These are phyloP conservation scores for Andrena flavipes DNA, from an alignment of 2,888 invertebrate genomes.

Conservation along the genomic window DNA sequence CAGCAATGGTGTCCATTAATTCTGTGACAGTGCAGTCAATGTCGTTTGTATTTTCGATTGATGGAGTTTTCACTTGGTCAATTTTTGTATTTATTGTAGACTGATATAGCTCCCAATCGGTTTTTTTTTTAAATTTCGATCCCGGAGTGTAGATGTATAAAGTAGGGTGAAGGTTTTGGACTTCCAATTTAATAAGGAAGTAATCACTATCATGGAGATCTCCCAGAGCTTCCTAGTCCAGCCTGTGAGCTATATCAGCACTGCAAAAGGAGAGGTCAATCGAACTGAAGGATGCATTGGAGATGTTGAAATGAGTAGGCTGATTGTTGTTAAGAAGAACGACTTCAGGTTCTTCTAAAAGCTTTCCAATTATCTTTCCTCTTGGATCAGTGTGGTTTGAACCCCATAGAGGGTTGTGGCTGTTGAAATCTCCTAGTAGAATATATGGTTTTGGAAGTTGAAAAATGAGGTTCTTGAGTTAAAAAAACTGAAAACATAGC, in stretches of 20 bases:
- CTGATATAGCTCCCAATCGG: constrained; percentile 52
- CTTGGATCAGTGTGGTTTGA: constrained; percentile 42
- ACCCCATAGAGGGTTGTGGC: constrained; percentile 58
- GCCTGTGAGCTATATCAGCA: constrained; percentile 23
- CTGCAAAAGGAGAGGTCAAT: constrained; percentile 61
- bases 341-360: constrained; percentile 48
- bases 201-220: constrained; percentile 59
- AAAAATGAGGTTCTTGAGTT: background rate
- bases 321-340: constrained; percentile 36
- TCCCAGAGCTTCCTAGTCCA: constrained; percentile 34
- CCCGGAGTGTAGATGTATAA: background rate
- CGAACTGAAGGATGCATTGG: constrained; percentile 42
- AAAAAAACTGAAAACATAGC: background rate
- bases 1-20: constrained; percentile 23
- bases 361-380: constrained; percentile 58
- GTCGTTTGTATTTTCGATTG: background rate
- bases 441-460: constrained; percentile 68
- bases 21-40: background rate
- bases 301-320: constrained; percentile 60
- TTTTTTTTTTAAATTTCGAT: constrained; percentile 59
- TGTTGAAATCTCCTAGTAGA: constrained; percentile 69
- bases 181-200: constrained; percentile 53
- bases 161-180: background rate
- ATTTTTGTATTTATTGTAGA: constrained; percentile 14
- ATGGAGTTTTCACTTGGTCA: constrained; percentile 20